These are phyloP conservation scores for Bambusicola thoracicus DNA, from an alignment of 2,113 vertebrate genomes.

Conservation along the genomic window DNA sequence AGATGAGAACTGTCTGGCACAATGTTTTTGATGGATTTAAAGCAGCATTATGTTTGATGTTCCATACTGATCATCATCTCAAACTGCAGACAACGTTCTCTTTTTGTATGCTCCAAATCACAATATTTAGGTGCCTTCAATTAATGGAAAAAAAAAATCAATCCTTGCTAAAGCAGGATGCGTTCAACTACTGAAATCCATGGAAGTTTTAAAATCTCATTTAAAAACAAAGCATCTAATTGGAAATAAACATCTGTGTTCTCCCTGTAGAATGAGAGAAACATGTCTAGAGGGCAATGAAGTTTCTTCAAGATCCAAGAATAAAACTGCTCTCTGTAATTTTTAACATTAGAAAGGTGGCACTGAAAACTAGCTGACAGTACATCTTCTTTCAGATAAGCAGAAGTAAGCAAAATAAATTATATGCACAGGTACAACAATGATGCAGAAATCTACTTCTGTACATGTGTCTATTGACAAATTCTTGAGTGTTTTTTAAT, in stretches of 20 bases:
- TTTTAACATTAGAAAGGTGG: neutral
- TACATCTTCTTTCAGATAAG: neutral
- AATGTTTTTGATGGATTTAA: neutral
- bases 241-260: neutral
- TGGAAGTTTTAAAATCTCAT: neutral
- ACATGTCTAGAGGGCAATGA: neutral
- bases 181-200: neutral
- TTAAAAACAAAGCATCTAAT: neutral
- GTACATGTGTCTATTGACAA: neutral
- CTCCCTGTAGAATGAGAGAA: neutral
- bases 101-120: neutral
- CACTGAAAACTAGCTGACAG: neutral
- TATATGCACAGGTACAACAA: neutral
- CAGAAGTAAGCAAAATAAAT: neutral
- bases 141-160: neutral
- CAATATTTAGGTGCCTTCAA: neutral
- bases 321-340: neutral
- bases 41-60: neutral
- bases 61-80: neutral
- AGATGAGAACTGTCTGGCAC: neutral
- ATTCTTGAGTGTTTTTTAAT: neutral
- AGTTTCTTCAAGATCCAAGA: neutral
- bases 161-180: neutral
- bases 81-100: neutral
- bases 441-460: neutral